Percentiles rank a stretch among this genome's conserved stretches.
Evolutionary conservation across 2,888 invertebrate genomes (phyloP).

Genomic region (Psylliodes chrysocephalus): DNA sequence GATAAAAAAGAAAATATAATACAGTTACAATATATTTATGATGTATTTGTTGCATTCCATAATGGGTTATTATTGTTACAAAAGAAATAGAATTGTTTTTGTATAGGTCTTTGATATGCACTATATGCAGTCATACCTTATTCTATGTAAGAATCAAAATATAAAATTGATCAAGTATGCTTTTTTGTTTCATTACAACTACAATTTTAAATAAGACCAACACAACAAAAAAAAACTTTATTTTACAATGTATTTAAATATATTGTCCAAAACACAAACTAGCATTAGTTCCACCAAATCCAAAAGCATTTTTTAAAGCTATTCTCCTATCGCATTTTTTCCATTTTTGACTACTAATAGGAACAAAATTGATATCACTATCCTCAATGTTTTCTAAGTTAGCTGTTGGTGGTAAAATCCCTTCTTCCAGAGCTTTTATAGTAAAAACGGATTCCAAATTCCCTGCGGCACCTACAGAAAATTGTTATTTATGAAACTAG

Average conservation of each 20-base stretch:
- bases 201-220: too few relatives aligned
- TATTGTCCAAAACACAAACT: conserved; percentile 75
- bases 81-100: conserved; percentile 57
- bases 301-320: conserved; percentile 97
- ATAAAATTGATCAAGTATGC: conserved; percentile 25
- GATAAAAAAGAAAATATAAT: conserved; percentile 25
- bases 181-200: not conserved
- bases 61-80: conserved; percentile 61
- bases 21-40: conserved; percentile 42
- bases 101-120: conserved; percentile 48
- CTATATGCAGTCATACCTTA: conserved; percentile 47
- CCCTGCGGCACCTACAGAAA: conserved; percentile 85
- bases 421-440: conserved; percentile 79
- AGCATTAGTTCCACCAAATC: conserved; percentile 98
- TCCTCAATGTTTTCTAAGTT: conserved; percentile 81
- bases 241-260: conserved; percentile 30
- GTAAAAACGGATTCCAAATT: conserved; percentile 92
- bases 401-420: conserved; percentile 85
- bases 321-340: conserved; percentile 67
- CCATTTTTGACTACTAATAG: conserved; percentile 71
- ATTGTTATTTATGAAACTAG: too few relatives aligned
- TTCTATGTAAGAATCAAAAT: conserved; percentile 54
- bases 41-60: conserved; percentile 64
- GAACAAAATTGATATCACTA: conserved; percentile 75
- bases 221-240: not conserved